Conservation (phyloP, 2,113 vertebrate genomes). For the Marcusenius ussheri region DNA sequence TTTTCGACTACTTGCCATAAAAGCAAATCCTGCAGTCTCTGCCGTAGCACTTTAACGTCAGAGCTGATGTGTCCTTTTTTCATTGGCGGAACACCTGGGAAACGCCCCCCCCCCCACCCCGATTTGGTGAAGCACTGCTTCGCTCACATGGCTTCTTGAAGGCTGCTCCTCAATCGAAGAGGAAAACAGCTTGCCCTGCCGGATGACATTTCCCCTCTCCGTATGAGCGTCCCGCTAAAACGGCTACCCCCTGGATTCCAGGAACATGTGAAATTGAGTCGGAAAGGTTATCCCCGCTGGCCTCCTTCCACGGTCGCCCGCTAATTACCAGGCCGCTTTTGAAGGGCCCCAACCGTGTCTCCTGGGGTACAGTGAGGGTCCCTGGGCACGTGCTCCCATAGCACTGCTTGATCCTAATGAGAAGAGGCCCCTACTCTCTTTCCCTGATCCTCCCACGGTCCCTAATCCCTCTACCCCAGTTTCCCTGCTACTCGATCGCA, state of each 20-base stretch:
- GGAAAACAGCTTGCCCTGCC: conserved; percentile 41
- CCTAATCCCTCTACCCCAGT: not conserved
- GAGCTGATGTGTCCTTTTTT: not conserved
- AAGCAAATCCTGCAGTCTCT: too few relatives aligned
- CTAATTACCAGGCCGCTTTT: conserved; percentile 29
- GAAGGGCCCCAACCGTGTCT: not conserved
- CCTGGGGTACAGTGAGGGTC: not conserved
- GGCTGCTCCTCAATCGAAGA: conserved; percentile 29
- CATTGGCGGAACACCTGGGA: not conserved
- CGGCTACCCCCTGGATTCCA: conserved; percentile 16
- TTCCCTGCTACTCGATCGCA: not conserved
- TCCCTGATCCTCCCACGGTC: not conserved
- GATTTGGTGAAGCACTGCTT: conserved; percentile 32
- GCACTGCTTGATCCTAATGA: not conserved
- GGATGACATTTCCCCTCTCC: conserved; percentile 54
- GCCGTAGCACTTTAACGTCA: not conserved
- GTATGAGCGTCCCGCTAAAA: conserved; percentile 34
- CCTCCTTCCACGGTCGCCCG: conserved; percentile 3
- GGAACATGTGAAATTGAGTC: conserved; percentile 40
- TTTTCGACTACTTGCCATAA: not conserved
- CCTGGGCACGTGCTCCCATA: not conserved
- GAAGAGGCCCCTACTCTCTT: not conserved
- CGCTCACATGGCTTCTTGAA: conserved; percentile 36
- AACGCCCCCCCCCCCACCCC: too few relatives aligned
- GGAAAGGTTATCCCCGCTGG: conserved; percentile 53